Base-by-base conservation (phyloP, 2,797 vertebrate genomes). In the Melopsittacus undulatus region DNA sequence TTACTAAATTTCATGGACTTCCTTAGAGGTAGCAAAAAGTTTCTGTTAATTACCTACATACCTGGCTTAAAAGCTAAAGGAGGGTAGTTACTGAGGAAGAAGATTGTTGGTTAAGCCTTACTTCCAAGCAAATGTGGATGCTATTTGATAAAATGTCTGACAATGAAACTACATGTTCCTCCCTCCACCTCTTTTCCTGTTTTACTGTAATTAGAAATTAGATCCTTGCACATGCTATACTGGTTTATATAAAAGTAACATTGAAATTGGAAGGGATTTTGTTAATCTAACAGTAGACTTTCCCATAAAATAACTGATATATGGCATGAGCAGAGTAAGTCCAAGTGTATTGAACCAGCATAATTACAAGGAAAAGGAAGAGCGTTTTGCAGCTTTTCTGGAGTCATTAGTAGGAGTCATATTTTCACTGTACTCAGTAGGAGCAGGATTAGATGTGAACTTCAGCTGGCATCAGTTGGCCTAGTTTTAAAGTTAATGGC, bases 181-280 rank as follows among this genome's bases (percentile, higher is more conserved):
- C 22, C 13, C 38, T 81, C 56, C 46, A 68, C 17, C 45, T 46
- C 69, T 95, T 92, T 57, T 72, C 54, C 81, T 96, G 49, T 34
- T 85, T 78, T 89, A 79, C 34, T 62, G 49, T 85, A 56, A 86
- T 85, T 91, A 87, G 82, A 56, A 83, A 57, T 89, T 49, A 95
- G 84, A 67, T 94, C 83, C 87, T 89, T 86, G 79, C 26, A 40
- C 20, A 13, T 26, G 68, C 45, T 78, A 26, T 57, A 56, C 59
- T 87, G 83, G 93, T 96, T 97, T 95, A 75, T 95, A 56, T 87
- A 89, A 90, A 83, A 91, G 30, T 66, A 56, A 93, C 83, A 84
- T 3, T 84, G 79, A 92, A 89, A 59, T 43, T 85, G 85, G 69
- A 90, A 87, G 67, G 23, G 79, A 76, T 96, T 96, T 95, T 90